Conservation (phyloP, 2,888 invertebrate genomes). For the Hirtodrosophila confusa region DNA sequence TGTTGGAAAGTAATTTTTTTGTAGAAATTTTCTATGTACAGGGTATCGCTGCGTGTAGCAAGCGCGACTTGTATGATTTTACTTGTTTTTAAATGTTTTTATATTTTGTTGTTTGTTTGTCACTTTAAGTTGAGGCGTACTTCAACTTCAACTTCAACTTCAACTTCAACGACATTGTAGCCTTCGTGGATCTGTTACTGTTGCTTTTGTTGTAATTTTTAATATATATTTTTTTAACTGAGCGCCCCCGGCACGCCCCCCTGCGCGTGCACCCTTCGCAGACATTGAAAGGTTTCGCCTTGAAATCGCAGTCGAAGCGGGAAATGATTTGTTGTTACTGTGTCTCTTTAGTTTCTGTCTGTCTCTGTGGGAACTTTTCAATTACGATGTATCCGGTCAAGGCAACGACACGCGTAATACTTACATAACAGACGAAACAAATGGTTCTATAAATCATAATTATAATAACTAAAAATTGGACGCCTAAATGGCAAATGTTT, state of each 20-base stretch:
- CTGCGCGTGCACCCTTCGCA: constrained; percentile 55
- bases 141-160: constrained; percentile 34
- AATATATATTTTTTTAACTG: constrained; percentile 12
- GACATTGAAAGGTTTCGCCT: constrained; percentile 73
- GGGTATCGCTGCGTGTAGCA: too few species aligned
- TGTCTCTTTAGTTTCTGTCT: constrained; percentile 20
- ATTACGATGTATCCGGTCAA: constrained; percentile 59
- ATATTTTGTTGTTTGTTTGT: constrained; percentile 29
- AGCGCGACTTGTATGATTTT: neutral
- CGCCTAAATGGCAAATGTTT: constrained; percentile 20
- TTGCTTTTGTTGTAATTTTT: constrained; percentile 23
- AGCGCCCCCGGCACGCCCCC: constrained; percentile 18
- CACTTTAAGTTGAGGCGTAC: constrained; percentile 28
- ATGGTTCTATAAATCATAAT: constrained; percentile 60
- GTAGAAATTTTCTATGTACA: too few species aligned
- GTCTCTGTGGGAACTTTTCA: constrained; percentile 62
- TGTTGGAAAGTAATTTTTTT: too few species aligned
- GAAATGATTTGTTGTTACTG: constrained; percentile 60
- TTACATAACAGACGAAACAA: constrained; percentile 17
- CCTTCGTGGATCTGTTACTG: constrained; percentile 35
- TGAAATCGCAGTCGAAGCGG: constrained; percentile 71
- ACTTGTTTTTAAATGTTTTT: constrained; percentile 17
- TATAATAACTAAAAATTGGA: constrained; percentile 29
- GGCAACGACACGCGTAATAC: constrained; percentile 43
- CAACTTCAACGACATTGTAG: constrained; percentile 33